Evolutionary conservation across 2,113 vertebrate species (phyloP).

Genomic region (Aphyosemion australe): DNA sequence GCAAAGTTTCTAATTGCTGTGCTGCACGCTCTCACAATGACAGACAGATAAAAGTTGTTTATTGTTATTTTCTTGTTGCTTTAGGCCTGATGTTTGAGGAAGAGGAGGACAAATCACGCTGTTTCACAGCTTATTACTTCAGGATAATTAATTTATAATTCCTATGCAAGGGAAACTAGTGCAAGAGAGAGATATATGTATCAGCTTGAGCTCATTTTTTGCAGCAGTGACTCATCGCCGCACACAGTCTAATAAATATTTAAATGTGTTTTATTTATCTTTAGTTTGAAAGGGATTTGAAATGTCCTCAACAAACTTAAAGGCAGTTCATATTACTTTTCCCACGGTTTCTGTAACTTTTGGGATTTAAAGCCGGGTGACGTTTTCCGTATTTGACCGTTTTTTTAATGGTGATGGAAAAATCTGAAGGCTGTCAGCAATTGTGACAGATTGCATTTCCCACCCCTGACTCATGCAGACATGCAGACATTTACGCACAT

Average conservation of each 20-base stretch:
- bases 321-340: no score
- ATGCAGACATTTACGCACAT: no score
- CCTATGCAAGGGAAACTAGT: slow-evolving; percentile 16
- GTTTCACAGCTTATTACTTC: slow-evolving; percentile 13
- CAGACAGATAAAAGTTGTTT: slow-evolving; percentile 27
- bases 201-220: not conserved
- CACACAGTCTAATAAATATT: not conserved
- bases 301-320: no score
- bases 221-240: not conserved
- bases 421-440: no score
- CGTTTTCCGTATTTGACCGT: no score
- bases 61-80: slow-evolving; percentile 39
- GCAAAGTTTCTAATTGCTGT: slow-evolving; percentile 36
- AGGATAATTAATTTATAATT: slow-evolving; percentile 4
- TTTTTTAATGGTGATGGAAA: no score
- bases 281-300: no score
- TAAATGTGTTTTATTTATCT: not conserved
- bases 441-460: no score
- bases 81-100: slow-evolving; percentile 13
- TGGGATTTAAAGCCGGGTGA: no score
- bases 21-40: slow-evolving; percentile 30
- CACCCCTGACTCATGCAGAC: no score
- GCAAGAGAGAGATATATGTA: slow-evolving; percentile 1
- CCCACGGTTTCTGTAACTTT: no score
- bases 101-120: not conserved